Evolutionary conservation across 2,113 vertebrate genomes (phyloP).

Genomic region (Istiophorus platypterus): DNA sequence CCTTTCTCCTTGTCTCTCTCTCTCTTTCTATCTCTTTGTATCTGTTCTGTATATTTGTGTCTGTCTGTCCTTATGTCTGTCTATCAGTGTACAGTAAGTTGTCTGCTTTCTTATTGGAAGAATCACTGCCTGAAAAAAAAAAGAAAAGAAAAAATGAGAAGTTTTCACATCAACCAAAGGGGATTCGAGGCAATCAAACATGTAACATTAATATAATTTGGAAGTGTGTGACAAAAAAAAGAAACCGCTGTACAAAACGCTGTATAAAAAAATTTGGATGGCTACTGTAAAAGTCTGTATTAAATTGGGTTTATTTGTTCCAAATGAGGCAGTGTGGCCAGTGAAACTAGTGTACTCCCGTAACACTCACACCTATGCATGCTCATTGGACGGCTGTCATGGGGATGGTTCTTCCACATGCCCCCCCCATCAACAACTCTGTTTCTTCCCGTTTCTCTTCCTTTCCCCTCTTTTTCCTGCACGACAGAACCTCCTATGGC

Average conservation of each 20-base stretch:
- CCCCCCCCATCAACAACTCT: constrained; percentile 39
- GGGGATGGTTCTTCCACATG: constrained; percentile 76
- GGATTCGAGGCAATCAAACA: constrained; percentile 62
- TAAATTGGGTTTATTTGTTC: constrained; percentile 62
- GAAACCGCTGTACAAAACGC: constrained; percentile 61
- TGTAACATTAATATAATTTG: constrained; percentile 65
- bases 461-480: constrained; percentile 70
- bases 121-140: constrained; percentile 77
- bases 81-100: constrained; percentile 68
- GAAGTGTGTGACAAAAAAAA: constrained; percentile 63
- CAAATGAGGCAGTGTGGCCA: constrained; percentile 61
- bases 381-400: constrained; percentile 79
- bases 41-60: constrained; percentile 71
- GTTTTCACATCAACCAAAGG: constrained; percentile 69
- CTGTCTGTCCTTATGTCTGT: constrained; percentile 71
- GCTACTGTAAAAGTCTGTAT: constrained; percentile 68
- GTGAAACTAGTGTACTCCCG: constrained; percentile 55
- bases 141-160: constrained; percentile 19
- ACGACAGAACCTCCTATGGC: constrained; percentile 70
- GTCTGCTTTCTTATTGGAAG: constrained; percentile 75
- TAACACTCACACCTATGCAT: constrained; percentile 84
- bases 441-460: constrained; percentile 52
- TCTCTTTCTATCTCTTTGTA: constrained; percentile 62
- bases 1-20: constrained; percentile 66
- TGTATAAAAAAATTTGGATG: constrained; percentile 62